Evolutionary conservation across 1,140 invertebrate genomes (phyloP).

Genomic region (Drosophila sproati): DNA sequence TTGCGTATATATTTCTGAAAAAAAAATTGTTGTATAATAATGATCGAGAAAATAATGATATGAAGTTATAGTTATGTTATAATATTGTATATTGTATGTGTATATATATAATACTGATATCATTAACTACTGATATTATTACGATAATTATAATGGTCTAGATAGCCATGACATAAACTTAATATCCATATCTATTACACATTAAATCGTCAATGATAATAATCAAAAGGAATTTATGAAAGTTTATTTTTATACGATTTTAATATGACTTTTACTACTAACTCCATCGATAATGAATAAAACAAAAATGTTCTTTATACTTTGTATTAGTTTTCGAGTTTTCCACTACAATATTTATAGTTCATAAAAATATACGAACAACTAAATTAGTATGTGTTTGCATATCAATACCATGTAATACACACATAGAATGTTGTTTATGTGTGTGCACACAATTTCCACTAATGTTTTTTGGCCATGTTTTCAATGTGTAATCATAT

Average conservation of each 20-base stretch:
- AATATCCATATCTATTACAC: too few species aligned
- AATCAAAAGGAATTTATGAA: too few species aligned
- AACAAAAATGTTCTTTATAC: slow-evolving; percentile 12
- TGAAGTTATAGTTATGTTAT: too few species aligned
- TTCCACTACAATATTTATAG: not conserved
- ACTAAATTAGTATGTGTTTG: not conserved
- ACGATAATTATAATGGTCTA: too few species aligned
- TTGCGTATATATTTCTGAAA: too few species aligned
- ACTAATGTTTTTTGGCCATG: slow-evolving; percentile 36
- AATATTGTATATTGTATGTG: too few species aligned
- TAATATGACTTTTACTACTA: not conserved
- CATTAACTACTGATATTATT: too few species aligned
- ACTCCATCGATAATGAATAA: not conserved
- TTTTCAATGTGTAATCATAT: slow-evolving; percentile 64
- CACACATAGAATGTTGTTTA: not conserved
- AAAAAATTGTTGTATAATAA: too few species aligned
- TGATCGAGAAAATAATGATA: too few species aligned
- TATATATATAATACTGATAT: too few species aligned
- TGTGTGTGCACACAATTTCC: slow-evolving; percentile 26
- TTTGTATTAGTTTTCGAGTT: slow-evolving; percentile 8
- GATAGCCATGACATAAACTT: too few species aligned
- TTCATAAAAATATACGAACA: not conserved
- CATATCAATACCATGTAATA: not conserved
- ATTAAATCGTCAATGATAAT: too few species aligned
- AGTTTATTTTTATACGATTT: not conserved